Evolutionary conservation across 2,113 vertebrate species (phyloP).

Genomic region (Eublepharis macularius): DNA sequence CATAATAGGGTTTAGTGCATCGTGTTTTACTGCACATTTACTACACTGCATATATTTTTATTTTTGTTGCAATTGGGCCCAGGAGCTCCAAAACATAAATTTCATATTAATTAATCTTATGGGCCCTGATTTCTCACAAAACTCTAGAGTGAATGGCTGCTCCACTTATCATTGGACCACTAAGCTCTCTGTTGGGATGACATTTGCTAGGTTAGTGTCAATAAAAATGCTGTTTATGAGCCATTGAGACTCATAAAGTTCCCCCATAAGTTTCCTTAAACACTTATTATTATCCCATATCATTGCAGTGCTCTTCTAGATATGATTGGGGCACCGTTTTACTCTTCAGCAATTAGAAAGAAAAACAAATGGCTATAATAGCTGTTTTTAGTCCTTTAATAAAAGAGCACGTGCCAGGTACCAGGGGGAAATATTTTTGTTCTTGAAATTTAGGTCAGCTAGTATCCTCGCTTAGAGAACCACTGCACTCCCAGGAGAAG

Average conservation of each 20-base stretch:
- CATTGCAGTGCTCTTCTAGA: background rate
- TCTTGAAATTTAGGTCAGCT: background rate
- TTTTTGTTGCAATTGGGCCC: background rate
- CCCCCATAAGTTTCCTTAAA: background rate
- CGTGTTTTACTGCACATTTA: background rate
- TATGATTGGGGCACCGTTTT: background rate
- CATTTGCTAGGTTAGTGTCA: background rate
- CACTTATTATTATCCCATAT: background rate
- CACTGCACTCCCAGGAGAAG: background rate
- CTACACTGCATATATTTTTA: background rate
- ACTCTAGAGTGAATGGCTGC: background rate
- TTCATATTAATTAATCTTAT: background rate
- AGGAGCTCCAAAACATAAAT: background rate
- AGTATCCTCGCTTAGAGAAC: background rate
- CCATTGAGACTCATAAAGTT: background rate
- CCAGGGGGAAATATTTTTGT: background rate
- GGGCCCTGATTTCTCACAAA: background rate
- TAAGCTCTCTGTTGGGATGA: conserved; percentile 11
- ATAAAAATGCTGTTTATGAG: conserved; percentile 2
- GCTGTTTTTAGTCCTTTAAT: background rate
- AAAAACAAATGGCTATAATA: background rate
- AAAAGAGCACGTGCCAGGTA: background rate
- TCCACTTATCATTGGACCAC: background rate
- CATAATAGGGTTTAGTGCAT: background rate
- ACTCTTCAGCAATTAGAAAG: background rate